Percentiles rank a stretch among this genome's conserved stretches.
phyloP scores from a whole-genome alignment of 2,113 vertebrate genomes.

The Serilophus lunatus region DNA sequence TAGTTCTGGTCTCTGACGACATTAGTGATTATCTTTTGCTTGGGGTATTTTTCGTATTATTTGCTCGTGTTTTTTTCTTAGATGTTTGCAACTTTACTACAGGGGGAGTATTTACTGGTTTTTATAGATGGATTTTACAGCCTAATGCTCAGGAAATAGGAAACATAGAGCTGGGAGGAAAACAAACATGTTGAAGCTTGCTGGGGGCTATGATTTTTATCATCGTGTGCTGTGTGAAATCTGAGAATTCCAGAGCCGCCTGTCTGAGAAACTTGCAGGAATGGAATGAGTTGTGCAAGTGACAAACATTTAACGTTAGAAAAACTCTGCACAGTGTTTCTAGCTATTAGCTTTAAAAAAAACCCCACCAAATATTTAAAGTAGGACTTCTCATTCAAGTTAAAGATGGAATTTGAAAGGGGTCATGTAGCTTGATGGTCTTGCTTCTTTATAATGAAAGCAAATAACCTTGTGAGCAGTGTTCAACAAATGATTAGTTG shows the following conservation, averaged over 20 bases:
- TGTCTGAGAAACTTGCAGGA: background rate
- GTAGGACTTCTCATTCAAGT: background rate
- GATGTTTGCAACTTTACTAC: background rate
- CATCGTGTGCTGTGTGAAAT: background rate
- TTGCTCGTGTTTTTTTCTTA: background rate
- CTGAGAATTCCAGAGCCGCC: background rate
- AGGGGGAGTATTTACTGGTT: background rate
- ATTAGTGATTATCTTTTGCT: background rate
- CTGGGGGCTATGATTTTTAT: background rate
- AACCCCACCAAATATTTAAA: background rate
- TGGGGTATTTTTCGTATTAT: background rate
- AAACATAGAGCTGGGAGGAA: background rate
- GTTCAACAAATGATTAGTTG: background rate
- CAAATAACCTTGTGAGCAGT: background rate
- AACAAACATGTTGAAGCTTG: accelerated
- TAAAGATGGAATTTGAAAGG: background rate
- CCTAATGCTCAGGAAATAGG: background rate
- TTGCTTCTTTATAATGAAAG: background rate
- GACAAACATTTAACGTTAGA: background rate
- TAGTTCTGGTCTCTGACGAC: background rate
- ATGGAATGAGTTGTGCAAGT: background rate
- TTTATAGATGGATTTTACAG: background rate
- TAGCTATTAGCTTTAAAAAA: background rate
- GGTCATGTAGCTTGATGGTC: background rate
- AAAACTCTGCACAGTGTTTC: background rate